phyloP scores from a whole-genome alignment of 2,113 vertebrate genomes.

The Lycocorax pyrrhopterus region DNA sequence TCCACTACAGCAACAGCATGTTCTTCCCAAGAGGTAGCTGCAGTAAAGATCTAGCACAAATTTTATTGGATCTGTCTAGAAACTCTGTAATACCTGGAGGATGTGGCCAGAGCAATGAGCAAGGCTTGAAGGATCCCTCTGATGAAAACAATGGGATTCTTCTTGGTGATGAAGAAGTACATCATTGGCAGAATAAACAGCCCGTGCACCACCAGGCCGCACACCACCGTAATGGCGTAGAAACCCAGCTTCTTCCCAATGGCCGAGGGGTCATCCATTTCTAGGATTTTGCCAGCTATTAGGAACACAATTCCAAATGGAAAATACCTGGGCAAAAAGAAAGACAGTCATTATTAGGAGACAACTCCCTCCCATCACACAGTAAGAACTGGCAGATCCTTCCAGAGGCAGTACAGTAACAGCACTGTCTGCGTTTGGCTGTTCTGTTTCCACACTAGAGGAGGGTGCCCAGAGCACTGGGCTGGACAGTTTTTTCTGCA shows the following conservation, averaged over 20 bases:
- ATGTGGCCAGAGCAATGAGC: slow-evolving; percentile 94
- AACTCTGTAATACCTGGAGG: slow-evolving; percentile 83
- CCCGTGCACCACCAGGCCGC: slow-evolving; percentile 89
- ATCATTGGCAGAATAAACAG: slow-evolving; percentile 92
- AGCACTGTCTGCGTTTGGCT: background rate
- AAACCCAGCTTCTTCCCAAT: slow-evolving; percentile 95
- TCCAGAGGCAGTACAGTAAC: background rate
- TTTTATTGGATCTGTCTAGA: background rate
- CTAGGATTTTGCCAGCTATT: slow-evolving; percentile 96
- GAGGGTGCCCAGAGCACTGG: background rate
- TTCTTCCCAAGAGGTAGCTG: background rate
- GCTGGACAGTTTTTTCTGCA: background rate
- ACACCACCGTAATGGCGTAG: slow-evolving; percentile 93
- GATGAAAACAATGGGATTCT: slow-evolving; percentile 96
- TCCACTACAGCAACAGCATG: background rate
- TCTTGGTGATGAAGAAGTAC: slow-evolving; percentile 96
- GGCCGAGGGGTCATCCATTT: slow-evolving; percentile 94
- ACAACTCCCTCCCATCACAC: background rate
- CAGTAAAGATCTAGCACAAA: background rate
- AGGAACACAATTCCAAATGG: slow-evolving; percentile 97
- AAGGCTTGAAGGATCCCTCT: slow-evolving; percentile 95
- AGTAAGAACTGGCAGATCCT: background rate
- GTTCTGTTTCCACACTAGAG: background rate
- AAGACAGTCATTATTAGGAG: background rate
- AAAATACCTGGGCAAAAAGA: slow-evolving; percentile 83